Percentiles rank a stretch among this genome's conserved stretches.
These are phyloP conservation scores for Serranus cabrilla DNA, from an alignment of 2,797 vertebrate species.

Conservation along the genomic window DNA sequence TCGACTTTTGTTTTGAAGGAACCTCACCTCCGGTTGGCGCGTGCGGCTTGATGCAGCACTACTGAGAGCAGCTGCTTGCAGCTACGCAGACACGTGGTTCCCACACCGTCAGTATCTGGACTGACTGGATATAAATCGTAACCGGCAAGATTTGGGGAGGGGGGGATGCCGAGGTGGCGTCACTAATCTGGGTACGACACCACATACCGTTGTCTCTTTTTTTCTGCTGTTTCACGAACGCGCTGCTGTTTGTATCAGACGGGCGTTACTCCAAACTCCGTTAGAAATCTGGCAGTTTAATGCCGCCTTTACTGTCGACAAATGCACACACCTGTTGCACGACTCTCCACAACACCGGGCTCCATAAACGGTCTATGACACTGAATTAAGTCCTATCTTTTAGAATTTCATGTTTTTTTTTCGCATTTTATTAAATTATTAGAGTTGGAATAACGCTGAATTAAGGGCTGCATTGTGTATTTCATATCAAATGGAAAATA, in stretches of 20 bases:
- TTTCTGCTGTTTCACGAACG: not conserved
- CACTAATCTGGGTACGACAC: slow-evolving; percentile 5
- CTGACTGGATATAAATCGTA: slow-evolving; percentile 40
- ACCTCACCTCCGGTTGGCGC: slow-evolving; percentile 21
- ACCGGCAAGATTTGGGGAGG: slow-evolving; percentile 29
- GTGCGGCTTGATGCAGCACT: slow-evolving; percentile 42
- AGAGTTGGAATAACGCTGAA: not conserved
- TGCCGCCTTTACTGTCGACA: not conserved
- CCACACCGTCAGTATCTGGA: slow-evolving; percentile 53
- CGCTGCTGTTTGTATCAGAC: not conserved
- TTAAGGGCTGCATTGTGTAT: not conserved
- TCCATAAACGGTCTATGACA: not conserved
- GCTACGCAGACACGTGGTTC: slow-evolving; percentile 72
- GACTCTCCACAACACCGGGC: not conserved
- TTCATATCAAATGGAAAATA: not conserved
- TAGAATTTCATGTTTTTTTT: not conserved
- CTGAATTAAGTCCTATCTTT: not conserved
- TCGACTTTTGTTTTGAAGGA: slow-evolving; percentile 61
- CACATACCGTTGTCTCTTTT: not conserved
- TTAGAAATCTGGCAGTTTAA: not conserved
- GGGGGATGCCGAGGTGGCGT: slow-evolving; percentile 12
- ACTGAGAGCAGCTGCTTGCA: slow-evolving; percentile 27
- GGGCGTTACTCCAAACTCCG: not conserved
- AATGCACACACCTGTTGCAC: slow-evolving; percentile 65
- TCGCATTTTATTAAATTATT: not conserved